Conservation (phyloP, 2,113 vertebrate species). For the Conger conger region DNA sequence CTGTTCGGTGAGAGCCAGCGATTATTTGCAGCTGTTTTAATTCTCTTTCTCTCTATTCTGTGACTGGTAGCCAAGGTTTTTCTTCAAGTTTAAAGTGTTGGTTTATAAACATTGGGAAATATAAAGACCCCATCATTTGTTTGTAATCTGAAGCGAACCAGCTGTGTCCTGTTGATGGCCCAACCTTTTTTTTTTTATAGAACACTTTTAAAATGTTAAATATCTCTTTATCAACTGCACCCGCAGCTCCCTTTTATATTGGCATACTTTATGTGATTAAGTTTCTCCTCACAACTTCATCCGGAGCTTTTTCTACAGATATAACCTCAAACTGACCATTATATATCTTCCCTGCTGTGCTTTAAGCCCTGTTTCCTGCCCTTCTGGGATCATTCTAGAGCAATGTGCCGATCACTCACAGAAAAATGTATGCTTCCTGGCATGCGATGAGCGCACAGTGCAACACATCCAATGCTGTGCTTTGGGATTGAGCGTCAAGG, state of each 20-base stretch:
- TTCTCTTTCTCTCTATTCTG: not conserved
- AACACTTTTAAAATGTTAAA: not conserved
- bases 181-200: too few species aligned
- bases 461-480: not conserved
- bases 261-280: not conserved
- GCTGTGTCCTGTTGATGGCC: too few species aligned
- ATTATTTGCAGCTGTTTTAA: not conserved
- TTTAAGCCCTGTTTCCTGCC: not conserved
- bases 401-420: not conserved
- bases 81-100: not conserved
- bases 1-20: conserved; percentile 74
- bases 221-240: not conserved
- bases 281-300: not conserved
- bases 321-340: not conserved
- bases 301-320: not conserved
- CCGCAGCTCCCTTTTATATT: not conserved
- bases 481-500: not conserved
- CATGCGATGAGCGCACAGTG: not conserved
- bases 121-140: not conserved
- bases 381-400: not conserved
- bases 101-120: not conserved
- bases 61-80: not conserved
- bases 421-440: not conserved
- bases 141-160: not conserved
- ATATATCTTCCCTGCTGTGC: not conserved